Conservation (phyloP, 2,797 vertebrate species). For the Rhinophrynus dorsalis region DNA sequence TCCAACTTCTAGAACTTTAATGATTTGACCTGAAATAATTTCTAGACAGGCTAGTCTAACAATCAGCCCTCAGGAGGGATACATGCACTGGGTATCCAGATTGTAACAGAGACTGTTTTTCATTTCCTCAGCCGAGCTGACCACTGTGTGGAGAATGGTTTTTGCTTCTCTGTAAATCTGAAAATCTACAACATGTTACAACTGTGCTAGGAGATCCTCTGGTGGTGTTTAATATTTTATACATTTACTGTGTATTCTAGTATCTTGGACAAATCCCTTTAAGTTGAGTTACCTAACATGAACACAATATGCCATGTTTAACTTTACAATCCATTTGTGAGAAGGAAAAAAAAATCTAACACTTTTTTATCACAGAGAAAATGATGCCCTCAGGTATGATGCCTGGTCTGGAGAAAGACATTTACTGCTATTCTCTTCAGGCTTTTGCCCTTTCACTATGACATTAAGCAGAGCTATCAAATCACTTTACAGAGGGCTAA, state of each 20-base stretch:
- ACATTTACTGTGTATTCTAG: conserved; percentile 9
- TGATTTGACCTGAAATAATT: too few species aligned
- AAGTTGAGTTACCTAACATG: background rate
- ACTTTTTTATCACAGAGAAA: conserved; percentile 42
- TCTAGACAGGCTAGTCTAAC: too few species aligned
- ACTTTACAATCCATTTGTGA: background rate
- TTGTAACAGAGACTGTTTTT: too few species aligned
- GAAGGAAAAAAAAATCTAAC: conserved; percentile 25
- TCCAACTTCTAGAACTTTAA: too few species aligned
- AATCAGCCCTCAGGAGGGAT: too few species aligned
- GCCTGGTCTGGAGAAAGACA: conserved; percentile 26
- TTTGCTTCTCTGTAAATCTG: background rate
- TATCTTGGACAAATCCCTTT: background rate
- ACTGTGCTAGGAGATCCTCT: background rate
- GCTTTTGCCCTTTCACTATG: conserved; percentile 4
- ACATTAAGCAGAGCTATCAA: fast-evolving
- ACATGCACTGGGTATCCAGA: too few species aligned
- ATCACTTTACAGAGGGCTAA: background rate
- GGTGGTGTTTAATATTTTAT: conserved; percentile 21
- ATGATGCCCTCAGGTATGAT: background rate
- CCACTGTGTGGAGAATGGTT: background rate
- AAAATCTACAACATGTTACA: background rate
- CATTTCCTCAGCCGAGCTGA: background rate
- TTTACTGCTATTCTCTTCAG: conserved; percentile 22
- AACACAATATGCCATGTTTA: background rate